phyloP scores from a whole-genome alignment of 2,888 invertebrate genomes.

The Sepioteuthis lessoniana region DNA sequence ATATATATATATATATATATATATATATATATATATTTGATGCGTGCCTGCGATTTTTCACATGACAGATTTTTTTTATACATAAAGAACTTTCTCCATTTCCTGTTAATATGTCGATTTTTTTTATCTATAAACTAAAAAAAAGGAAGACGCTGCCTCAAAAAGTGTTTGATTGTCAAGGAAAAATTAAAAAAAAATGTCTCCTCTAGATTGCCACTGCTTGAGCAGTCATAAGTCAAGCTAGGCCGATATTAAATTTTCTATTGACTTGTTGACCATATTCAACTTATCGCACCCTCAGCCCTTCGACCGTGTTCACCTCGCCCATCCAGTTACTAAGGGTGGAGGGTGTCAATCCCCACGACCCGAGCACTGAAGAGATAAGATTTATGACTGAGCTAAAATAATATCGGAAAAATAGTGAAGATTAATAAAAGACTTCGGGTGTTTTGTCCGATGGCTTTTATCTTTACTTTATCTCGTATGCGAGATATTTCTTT shows the following conservation, averaged over 20 bases:
- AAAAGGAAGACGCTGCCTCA: background rate
- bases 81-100: background rate
- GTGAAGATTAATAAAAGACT: background rate
- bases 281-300: background rate
- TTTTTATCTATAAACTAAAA: background rate
- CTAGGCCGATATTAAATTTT: constrained; percentile 7
- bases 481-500: too few species aligned
- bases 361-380: background rate
- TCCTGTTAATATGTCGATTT: background rate
- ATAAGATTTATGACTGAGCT: background rate
- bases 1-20: too few species aligned
- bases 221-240: background rate
- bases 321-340: background rate
- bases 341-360: background rate
- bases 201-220: background rate
- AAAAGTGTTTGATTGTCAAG: background rate
- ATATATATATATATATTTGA: too few species aligned
- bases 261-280: background rate
- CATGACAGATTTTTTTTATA: background rate
- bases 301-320: background rate
- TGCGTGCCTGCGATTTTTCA: background rate
- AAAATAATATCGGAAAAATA: constrained; percentile 10
- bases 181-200: background rate
- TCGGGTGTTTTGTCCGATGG: background rate
- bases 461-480: background rate